Evolutionary conservation across 1,140 invertebrate species (phyloP), one percentile per base, ranked within the genome.

Genomic region (Aradophagus sp.): DNA sequence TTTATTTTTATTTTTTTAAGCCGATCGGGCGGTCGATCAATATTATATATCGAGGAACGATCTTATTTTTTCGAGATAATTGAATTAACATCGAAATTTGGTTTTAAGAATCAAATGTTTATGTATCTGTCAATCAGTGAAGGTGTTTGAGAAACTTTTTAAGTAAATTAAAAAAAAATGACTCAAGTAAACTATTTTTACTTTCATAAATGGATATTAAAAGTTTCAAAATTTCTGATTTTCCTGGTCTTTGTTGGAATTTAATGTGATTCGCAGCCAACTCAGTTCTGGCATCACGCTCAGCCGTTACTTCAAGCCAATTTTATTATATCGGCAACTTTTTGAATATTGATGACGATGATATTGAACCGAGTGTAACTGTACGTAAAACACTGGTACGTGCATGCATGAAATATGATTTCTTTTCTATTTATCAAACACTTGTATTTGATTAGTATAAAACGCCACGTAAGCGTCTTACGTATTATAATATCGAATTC

Each of bases 381-480:
- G n/a, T 41, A 26, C 44, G 36, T 59, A 53, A 58, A 14, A 47
- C 55, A 52, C 61, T 61, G 27, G 36, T 27, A 47, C n/a, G n/a
- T n/a, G 41, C 14, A 23, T 11, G 52, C 58, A 59, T 58, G 34
- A 65, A 59, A 63, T 59, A 58, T 58, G 36, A 38, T 12, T 48
- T 34, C 35, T 65, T 59, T 59, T 59, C 50, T 59, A 61, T 70
- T 75, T 79, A 77, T 75, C 68, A 73, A 77, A 80, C 79, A 80
- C 79, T 80, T 79, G 79, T 80, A 78, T 79, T 80, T 80, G 77
- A 80, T 79, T 78, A 78, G 74, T 73, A 67, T 68, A 73, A 73
- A 66, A 73, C 45, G 74, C 63, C 69, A 74, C 72, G 68, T 76
- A 78, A 67, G 70, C 39, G 29, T 55, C 58, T 69, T 70, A 70